Base-by-base conservation (phyloP, 2,888 invertebrate genomes). In the Chrysolina oricalcia region DNA sequence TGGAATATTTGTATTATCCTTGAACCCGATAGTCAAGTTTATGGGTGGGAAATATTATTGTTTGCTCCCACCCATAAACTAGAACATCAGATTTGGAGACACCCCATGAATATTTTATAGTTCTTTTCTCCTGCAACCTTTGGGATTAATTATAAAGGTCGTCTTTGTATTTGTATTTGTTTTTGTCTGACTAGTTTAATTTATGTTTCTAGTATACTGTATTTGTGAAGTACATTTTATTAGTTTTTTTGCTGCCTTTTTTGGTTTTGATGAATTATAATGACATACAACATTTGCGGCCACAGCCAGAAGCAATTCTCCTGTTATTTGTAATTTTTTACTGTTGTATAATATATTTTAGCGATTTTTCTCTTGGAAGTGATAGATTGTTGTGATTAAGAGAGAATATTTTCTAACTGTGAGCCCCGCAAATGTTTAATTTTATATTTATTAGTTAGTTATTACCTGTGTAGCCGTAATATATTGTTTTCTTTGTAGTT, bases 381-480 rank as follows among this genome's bases (percentile, higher is more conserved):
- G 82, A 82, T 82, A 82, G 64, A 71, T 75, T 70, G 63, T 80
- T 81, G 82, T 82, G 82, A 82, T 82, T 76, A 21, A 62, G 68
- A 74, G 74, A 77, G 62, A 72, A 75, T 76, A 75, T 70, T 78
- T 79, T 75, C 79, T 77, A 70, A 46, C 53, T 53, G 53, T 53
- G 53, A 23, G 19, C 21, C 11, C 53, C 21, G 53, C 53, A 53
- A 53, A 41, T 35, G 41, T 65, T 46, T 21, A 21, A 70, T 76
- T 76, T 80, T 80, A 80, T 78, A 75, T 81, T 78, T 78, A 66
- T n/a, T 23, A 21, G 46, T 23, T 66, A 53, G 53, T 53, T 53
- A 53, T 53, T 53, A 23, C 21, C 21, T 53, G 53, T 53, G 53
- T 53, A 53, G 11, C 21, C 11, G 0, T 43, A 43, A 4, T 43